Conservation (phyloP, 1,140 invertebrate genomes). For the Drosophila ambigua region DNA sequence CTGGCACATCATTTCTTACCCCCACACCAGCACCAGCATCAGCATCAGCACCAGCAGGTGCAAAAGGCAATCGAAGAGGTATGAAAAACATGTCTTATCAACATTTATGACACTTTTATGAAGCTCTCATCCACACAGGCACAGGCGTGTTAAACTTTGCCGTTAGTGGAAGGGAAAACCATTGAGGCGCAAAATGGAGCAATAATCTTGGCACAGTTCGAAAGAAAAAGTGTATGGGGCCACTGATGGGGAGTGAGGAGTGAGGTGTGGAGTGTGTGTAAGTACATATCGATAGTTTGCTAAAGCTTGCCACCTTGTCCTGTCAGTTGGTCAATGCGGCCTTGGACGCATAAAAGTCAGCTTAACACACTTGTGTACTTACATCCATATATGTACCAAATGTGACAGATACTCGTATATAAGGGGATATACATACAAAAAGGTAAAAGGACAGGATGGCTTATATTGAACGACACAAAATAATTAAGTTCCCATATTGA, state of each 20-base stretch:
- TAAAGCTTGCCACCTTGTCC: too few relatives aligned
- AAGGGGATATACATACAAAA: too few relatives aligned
- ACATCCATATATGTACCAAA: too few relatives aligned
- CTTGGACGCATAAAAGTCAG: neutral
- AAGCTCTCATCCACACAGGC: conserved; percentile 15
- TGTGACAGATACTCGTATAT: too few relatives aligned
- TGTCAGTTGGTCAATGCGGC: conserved; percentile 1
- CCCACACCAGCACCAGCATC: neutral
- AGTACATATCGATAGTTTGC: conserved; percentile 44
- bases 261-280: conserved; percentile 2
- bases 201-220: conserved; percentile 67
- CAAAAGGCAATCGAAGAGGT: conserved; percentile 4
- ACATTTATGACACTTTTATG: conserved; percentile 77
- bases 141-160: conserved; percentile 51
- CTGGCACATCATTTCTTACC: conserved; percentile 33
- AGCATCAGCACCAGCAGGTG: conserved; percentile 3
- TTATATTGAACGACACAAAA: conserved; percentile 49
- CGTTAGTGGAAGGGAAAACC: conserved; percentile 33
- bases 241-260: neutral
- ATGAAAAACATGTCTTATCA: conserved; percentile 76
- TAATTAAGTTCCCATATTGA: conserved; percentile 68
- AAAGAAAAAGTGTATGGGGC: conserved; percentile 4
- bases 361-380: too few relatives aligned
- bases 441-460: neutral
- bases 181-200: conserved; percentile 75